phyloP scores from a whole-genome alignment of 2,888 invertebrate genomes.

The Melinaea menophilus region DNA sequence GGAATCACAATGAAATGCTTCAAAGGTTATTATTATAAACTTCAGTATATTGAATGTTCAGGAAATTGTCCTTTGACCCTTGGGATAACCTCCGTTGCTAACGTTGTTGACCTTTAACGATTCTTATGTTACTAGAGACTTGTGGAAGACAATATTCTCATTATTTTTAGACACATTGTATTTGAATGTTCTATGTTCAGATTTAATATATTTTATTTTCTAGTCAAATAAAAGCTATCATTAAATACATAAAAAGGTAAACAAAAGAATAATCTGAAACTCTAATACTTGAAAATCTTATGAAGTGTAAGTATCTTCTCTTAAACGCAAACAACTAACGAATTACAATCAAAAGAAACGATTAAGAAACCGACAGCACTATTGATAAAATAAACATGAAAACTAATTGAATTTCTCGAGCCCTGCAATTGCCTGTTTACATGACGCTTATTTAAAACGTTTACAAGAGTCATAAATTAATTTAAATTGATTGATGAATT shows the following conservation, averaged over 20 bases:
- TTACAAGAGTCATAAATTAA: conserved; percentile 33
- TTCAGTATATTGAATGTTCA: neutral
- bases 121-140: too few relatives aligned
- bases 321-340: neutral
- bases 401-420: conserved; percentile 32
- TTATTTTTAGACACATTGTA: too few relatives aligned
- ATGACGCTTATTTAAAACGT: conserved; percentile 32
- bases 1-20: neutral
- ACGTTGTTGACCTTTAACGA: too few relatives aligned
- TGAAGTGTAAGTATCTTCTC: neutral
- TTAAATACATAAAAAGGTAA: too few relatives aligned
- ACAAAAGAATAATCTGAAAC: neutral
- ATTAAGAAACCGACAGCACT: conserved; percentile 7
- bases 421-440: conserved; percentile 32
- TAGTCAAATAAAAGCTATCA: too few relatives aligned
- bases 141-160: too few relatives aligned
- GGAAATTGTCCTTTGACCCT: too few relatives aligned
- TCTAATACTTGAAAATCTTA: neutral
- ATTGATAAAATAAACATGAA: conserved; percentile 22
- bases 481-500: conserved; percentile 31
- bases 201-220: too few relatives aligned
- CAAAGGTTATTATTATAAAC: neutral
- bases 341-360: conserved; percentile 1
- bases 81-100: too few relatives aligned
- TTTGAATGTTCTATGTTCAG: too few relatives aligned